Evolutionary conservation across 2,113 vertebrate species (phyloP).

Genomic region (Madoqua kirkii): DNA sequence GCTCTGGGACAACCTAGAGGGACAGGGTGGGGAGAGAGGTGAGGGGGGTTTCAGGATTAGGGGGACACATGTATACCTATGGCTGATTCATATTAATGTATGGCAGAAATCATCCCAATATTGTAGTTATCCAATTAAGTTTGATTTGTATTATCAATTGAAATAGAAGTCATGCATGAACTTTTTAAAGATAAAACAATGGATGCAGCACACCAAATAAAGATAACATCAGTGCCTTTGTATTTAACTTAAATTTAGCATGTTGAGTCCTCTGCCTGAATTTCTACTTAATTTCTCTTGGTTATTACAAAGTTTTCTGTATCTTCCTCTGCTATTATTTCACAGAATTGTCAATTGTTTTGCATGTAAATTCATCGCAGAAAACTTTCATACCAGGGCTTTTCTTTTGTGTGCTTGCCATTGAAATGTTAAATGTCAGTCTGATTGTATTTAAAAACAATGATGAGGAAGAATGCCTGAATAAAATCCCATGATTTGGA

Average conservation of each 20-base stretch:
- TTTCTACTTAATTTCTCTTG: neutral
- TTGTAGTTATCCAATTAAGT: neutral
- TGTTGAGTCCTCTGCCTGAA: neutral
- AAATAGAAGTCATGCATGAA: neutral
- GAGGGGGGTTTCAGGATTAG: neutral
- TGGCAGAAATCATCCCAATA: neutral
- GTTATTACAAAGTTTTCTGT: neutral
- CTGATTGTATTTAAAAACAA: conserved; percentile 11
- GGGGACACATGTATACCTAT: neutral
- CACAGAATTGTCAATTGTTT: neutral
- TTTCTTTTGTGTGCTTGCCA: neutral
- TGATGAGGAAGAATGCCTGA: neutral
- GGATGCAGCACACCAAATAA: neutral
- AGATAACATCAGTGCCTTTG: neutral
- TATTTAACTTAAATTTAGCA: neutral
- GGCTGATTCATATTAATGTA: neutral
- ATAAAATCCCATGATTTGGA: neutral
- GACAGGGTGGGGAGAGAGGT: neutral
- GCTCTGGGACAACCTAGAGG: neutral
- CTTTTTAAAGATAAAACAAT: neutral
- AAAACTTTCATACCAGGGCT: neutral
- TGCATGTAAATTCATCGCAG: neutral
- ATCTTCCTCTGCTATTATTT: neutral
- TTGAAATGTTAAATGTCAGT: neutral
- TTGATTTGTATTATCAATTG: neutral